Conservation (phyloP, 2,797 vertebrate genomes). For the Erpetoichthys calabaricus region DNA sequence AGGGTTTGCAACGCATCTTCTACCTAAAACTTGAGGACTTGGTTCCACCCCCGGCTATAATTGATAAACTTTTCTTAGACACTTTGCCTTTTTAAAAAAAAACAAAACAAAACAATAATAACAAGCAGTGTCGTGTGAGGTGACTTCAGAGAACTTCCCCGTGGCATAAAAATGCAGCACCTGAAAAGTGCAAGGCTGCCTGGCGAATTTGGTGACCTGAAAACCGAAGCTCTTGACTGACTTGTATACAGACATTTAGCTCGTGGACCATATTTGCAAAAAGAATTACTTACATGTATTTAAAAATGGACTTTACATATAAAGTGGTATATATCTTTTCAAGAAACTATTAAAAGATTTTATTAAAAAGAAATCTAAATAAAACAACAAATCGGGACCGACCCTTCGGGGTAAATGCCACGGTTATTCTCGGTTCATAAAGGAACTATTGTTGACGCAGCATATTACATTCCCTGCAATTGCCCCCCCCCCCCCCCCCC, state of each 20-base stretch:
- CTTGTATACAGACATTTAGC: slow-evolving; percentile 30
- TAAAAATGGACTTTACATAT: slow-evolving; percentile 5
- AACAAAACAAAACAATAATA: slow-evolving; percentile 17
- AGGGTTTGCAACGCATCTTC: slow-evolving; percentile 98
- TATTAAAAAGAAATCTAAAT: slow-evolving; percentile 10
- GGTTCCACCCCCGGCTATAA: slow-evolving; percentile 97
- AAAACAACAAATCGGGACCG: slow-evolving; percentile 21
- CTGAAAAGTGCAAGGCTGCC: too few species aligned
- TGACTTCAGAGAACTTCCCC: slow-evolving; percentile 56
- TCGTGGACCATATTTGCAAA: slow-evolving; percentile 18
- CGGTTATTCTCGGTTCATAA: slow-evolving; percentile 30
- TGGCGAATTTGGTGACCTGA: too few species aligned
- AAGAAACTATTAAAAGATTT: slow-evolving; percentile 20
- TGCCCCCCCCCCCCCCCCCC: slow-evolving; percentile 34
- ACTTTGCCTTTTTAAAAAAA: slow-evolving; percentile 89
- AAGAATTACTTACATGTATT: slow-evolving; percentile 18
- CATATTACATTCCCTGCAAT: slow-evolving; percentile 40
- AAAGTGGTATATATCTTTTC: background rate
- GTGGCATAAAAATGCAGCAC: slow-evolving; percentile 1
- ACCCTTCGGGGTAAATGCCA: slow-evolving; percentile 33
- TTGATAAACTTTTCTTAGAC: slow-evolving; percentile 98
- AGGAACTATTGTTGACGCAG: slow-evolving; percentile 30
- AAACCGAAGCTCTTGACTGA: slow-evolving; percentile 2
- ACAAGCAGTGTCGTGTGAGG: slow-evolving; percentile 15
- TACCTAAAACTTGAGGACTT: slow-evolving; percentile 98